Evolutionary conservation across 2,113 vertebrate species (phyloP).

Genomic region (Heterotilapia buettikoferi): DNA sequence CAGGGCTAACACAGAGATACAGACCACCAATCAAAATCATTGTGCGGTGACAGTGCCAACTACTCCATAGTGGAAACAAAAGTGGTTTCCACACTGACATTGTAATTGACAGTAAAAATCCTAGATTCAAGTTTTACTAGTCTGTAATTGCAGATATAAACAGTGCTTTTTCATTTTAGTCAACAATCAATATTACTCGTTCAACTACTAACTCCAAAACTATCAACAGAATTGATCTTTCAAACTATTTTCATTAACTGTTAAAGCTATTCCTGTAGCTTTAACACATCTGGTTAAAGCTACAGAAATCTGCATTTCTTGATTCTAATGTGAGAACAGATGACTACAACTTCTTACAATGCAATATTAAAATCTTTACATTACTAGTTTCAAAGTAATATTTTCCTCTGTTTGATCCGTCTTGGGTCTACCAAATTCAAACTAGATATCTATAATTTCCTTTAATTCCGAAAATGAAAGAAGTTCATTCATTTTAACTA

Average conservation of each 20-base stretch:
- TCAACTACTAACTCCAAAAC: not conserved
- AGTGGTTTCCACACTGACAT: not conserved
- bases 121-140: not conserved
- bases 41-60: not conserved
- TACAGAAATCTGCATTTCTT: not conserved
- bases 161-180: not conserved
- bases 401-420: not conserved
- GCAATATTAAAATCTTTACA: not conserved
- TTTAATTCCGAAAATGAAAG: not conserved
- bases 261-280: not conserved
- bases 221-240: not conserved
- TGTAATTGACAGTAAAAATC: not conserved
- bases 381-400: not conserved
- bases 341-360: not conserved
- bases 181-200: not conserved
- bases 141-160: not conserved
- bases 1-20: fast-evolving
- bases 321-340: not conserved
- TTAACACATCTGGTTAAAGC: not conserved
- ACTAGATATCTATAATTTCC: not conserved
- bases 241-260: not conserved
- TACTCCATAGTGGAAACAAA: not conserved
- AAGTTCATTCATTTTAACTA: not conserved
- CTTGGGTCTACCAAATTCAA: not conserved
- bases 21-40: not conserved